phyloP scores from a whole-genome alignment of 1,140 invertebrate species.

The Drosophila asahinai region DNA sequence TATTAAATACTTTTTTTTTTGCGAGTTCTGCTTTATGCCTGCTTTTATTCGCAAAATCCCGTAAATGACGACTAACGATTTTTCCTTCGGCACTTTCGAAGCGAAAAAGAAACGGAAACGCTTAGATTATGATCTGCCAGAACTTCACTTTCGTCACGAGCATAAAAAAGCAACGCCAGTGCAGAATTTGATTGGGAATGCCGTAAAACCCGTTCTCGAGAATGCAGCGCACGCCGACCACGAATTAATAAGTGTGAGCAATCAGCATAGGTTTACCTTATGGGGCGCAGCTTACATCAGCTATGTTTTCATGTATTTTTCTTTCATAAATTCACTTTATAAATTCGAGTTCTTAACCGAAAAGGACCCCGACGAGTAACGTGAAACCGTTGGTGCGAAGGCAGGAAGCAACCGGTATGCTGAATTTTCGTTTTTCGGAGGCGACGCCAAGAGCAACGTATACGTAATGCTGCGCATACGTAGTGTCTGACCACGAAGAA shows the following conservation, averaged over 20 bases:
- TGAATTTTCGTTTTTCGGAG: conserved; percentile 48
- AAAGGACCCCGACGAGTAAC: conserved; percentile 15
- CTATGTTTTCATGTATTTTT: not conserved
- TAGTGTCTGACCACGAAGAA: conserved; percentile 62
- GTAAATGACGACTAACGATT: conserved; percentile 32
- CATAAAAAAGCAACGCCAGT: conserved; percentile 27
- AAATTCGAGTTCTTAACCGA: conserved; percentile 14
- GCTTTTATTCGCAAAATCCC: conserved; percentile 40
- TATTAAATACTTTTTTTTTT: conserved; percentile 63
- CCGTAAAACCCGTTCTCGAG: conserved; percentile 47
- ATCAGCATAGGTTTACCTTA: conserved; percentile 28
- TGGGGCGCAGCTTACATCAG: conserved; percentile 4
- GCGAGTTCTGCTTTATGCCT: conserved; percentile 37
- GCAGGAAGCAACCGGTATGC: conserved; percentile 49
- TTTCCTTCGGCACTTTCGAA: conserved; percentile 44
- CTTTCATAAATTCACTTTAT: not conserved
- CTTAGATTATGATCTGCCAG: conserved; percentile 38
- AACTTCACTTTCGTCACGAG: conserved; percentile 56
- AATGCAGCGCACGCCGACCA: conserved; percentile 32
- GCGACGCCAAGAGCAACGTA: conserved; percentile 45
- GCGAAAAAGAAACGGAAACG: conserved; percentile 51
- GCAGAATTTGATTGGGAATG: conserved; percentile 42
- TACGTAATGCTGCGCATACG: conserved; percentile 37
- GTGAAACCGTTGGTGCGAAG: conserved; percentile 16
- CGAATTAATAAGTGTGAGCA: conserved; percentile 17